A percentile compares a stretch with the other conserved stretches of the same genome.
Evolutionary conservation across 1,140 invertebrate species (phyloP).

Genomic region (Plutomurus gul): DNA sequence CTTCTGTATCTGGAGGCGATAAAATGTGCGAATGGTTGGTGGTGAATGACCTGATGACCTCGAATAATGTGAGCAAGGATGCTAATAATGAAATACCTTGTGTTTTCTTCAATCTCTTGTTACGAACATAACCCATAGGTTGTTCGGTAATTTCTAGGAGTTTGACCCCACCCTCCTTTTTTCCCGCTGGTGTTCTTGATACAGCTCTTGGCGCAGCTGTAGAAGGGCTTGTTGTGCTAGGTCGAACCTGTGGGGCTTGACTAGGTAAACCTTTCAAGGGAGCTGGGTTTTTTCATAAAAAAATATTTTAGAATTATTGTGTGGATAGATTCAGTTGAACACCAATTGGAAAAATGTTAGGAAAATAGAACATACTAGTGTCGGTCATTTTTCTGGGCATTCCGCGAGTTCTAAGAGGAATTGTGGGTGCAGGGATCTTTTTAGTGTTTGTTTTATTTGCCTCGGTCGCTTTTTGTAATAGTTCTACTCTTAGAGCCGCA

Average conservation of each 20-base stretch:
- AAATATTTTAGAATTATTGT: not conserved
- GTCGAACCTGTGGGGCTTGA: constrained; percentile 66
- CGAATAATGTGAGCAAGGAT: not conserved
- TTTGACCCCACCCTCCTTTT: constrained; percentile 89
- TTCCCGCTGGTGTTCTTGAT: constrained; percentile 62
- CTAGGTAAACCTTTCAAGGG: constrained; percentile 89
- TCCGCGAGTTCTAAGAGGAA: constrained; percentile 86
- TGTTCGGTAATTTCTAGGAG: constrained; percentile 91
- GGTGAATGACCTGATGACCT: constrained; percentile 34
- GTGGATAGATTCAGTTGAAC: not conserved
- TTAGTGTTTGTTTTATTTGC: constrained; percentile 81
- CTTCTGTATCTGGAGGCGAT: constrained; percentile 71
- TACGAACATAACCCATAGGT: constrained; percentile 69
- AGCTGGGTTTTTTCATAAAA: constrained; percentile 62
- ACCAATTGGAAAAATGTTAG: constrained; percentile 8
- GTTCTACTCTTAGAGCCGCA: constrained; percentile 81
- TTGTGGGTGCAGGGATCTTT: constrained; percentile 82
- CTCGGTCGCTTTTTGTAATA: constrained; percentile 88
- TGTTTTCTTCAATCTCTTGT: constrained; percentile 68
- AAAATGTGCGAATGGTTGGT: not conserved
- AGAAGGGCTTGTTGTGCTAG: constrained; percentile 45
- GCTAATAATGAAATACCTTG: constrained; percentile 59
- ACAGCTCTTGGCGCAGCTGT: constrained; percentile 56
- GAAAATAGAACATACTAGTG: constrained; percentile 69
- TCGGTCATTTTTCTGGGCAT: constrained; percentile 97